phyloP scores from a whole-genome alignment of 2,113 vertebrate species.

The Glareola pratincola region DNA sequence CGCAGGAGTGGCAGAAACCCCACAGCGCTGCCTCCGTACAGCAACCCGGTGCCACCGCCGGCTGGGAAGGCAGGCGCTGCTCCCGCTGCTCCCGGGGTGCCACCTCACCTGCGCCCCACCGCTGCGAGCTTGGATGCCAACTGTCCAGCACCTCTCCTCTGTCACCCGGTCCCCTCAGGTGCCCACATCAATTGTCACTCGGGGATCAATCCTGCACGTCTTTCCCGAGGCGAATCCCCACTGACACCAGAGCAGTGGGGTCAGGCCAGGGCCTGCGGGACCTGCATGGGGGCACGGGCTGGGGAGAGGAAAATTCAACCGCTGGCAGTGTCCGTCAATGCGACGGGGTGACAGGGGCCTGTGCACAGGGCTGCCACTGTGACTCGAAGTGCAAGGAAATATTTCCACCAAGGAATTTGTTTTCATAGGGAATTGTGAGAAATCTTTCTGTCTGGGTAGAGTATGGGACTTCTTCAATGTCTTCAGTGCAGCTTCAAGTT shows the following conservation, averaged over 20 bases:
- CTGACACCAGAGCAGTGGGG: too few relatives aligned
- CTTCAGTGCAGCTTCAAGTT: background rate
- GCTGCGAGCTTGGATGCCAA: background rate
- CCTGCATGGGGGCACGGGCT: background rate
- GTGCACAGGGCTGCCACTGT: too few relatives aligned
- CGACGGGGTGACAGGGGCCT: background rate
- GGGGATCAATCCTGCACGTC: background rate
- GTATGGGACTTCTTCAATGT: background rate
- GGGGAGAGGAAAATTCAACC: background rate
- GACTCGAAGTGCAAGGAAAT: background rate
- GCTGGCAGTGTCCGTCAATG: background rate
- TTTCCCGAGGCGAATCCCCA: background rate
- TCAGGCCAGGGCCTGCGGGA: background rate
- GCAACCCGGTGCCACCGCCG: accelerated
- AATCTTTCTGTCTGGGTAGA: too few relatives aligned
- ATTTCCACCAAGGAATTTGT: background rate
- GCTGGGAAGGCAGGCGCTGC: background rate
- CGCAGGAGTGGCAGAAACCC: background rate
- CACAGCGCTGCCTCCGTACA: accelerated
- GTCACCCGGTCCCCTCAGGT: background rate
- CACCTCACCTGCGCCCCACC: background rate
- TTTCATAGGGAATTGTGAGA: background rate
- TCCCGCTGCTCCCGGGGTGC: background rate
- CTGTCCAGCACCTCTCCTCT: background rate
- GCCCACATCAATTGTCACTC: too few relatives aligned